Evolutionary conservation across 1,140 invertebrate species (phyloP), one percentile per base, ranked within the genome.

Genomic region (Reticulitermes speratus): DNA sequence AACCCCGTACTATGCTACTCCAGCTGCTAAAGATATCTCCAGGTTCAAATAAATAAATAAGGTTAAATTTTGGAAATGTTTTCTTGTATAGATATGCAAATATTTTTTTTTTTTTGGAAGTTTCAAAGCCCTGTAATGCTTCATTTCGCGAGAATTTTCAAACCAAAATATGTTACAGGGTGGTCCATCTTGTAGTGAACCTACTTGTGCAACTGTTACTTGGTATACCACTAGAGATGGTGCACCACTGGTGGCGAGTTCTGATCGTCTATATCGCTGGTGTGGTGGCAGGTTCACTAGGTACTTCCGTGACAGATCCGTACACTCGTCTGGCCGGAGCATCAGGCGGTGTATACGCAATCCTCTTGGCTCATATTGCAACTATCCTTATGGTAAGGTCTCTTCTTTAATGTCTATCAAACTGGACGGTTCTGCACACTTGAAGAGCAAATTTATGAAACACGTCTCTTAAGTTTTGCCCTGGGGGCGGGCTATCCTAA

Each of bases 351-450:
- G 98, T 98, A 0, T 99, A 99, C 91, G 97, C 98, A 11, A 89
- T 99, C 11, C 97, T 99, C 32, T 96, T 98, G 1, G 98, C 98
- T 21, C 98, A 99, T 90, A 93, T 99, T 82, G 97, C 98, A 25
- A 52, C 89, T 88, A 87, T 89, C 87, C 92, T 93, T 52, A 90
- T 96, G 96, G 84, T 85, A 30, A 59, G 0, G 45, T n/a, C 23
- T 85, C 52, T 8, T 48, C 52, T 3, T 48, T 25, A 32, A 45
- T 3, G 9, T 48, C 48, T 38, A 38, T 48, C 48, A 48, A 48
- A 48, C 3, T 48, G 48, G 16, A 48, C 3, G 9, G 9, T 11
- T 48, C 7, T 1, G 16, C 48, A 48, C 48, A 48, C 11, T 16
- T 12, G 48, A 12, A 48, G 16, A 3, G 16, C 48, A 48, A 12